phyloP scores from a whole-genome alignment of 2,888 invertebrate genomes.

The Ceraclea dissimilis region DNA sequence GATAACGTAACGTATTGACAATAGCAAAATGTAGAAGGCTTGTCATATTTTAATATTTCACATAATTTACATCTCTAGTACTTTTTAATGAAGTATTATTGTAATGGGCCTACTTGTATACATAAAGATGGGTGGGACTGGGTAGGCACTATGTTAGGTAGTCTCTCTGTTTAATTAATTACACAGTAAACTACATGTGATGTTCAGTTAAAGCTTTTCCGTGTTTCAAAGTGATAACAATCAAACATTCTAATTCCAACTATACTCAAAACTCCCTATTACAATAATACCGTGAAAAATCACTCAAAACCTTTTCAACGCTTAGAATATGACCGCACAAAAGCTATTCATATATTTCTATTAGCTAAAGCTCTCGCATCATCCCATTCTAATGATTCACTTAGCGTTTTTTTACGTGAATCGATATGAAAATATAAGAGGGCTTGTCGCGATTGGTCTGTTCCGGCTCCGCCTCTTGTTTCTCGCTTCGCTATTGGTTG shows the following conservation, averaged over 20 bases:
- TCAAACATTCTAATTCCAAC: conserved; percentile 6
- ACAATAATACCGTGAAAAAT: conserved; percentile 12
- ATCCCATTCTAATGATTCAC: conserved; percentile 19
- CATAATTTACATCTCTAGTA: too few species aligned
- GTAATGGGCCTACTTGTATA: too few species aligned
- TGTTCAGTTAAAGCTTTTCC: conserved; percentile 10
- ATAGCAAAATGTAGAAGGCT: too few species aligned
- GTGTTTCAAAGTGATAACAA: conserved; percentile 12
- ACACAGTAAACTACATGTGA: too few species aligned
- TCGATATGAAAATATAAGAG: conserved; percentile 20
- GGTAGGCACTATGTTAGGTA: too few species aligned
- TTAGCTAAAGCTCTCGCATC: background rate
- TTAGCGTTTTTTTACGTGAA: conserved; percentile 20
- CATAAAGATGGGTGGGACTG: too few species aligned
- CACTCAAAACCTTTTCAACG: conserved; percentile 12
- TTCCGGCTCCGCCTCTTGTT: conserved; percentile 39
- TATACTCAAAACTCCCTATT: conserved; percentile 4
- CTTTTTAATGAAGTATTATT: too few species aligned
- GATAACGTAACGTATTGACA: too few species aligned
- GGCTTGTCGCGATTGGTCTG: conserved; percentile 35
- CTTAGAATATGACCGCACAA: conserved; percentile 13
- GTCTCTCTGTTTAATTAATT: too few species aligned
- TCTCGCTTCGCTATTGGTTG: conserved; percentile 37
- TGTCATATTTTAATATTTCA: too few species aligned
- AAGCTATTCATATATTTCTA: background rate